These are phyloP conservation scores for Mercenaria mercenaria DNA, from an alignment of 1,140 invertebrate species.

Conservation along the genomic window DNA sequence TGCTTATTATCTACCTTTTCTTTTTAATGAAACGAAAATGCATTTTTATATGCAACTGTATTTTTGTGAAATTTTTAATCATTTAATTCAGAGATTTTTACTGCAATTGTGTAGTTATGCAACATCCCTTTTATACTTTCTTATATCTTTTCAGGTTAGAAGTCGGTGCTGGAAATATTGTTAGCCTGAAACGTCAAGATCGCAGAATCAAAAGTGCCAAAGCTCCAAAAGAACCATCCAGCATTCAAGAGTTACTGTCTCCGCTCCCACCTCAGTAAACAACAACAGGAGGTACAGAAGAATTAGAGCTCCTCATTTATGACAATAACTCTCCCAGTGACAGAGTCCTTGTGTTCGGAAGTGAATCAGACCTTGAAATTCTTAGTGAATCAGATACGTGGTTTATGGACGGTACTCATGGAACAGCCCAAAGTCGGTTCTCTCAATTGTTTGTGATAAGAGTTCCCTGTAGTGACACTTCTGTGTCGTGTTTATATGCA, in stretches of 20 bases:
- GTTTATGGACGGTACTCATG: slow-evolving; percentile 21
- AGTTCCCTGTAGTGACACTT: neutral
- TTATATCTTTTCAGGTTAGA: too few species aligned
- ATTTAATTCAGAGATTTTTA: too few species aligned
- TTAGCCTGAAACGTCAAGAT: too few species aligned
- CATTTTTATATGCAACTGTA: too few species aligned
- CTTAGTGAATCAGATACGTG: neutral
- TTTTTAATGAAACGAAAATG: too few species aligned
- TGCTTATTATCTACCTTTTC: too few species aligned
- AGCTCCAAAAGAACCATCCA: neutral
- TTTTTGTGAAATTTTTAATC: too few species aligned
- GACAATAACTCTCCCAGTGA: neutral
- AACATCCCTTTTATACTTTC: too few species aligned
- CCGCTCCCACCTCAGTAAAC: too few species aligned
- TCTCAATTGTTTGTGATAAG: neutral
- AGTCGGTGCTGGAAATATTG: too few species aligned
- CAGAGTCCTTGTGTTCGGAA: neutral
- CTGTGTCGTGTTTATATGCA: neutral
- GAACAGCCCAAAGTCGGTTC: neutral
- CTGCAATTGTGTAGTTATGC: too few species aligned
- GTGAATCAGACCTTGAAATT: neutral
- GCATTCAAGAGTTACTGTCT: too few species aligned
- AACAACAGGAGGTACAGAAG: neutral
- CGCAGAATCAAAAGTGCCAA: neutral
- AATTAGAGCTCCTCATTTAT: neutral